Conservation (phyloP, 2,888 invertebrate genomes). For the Stratiomys singularior region DNA sequence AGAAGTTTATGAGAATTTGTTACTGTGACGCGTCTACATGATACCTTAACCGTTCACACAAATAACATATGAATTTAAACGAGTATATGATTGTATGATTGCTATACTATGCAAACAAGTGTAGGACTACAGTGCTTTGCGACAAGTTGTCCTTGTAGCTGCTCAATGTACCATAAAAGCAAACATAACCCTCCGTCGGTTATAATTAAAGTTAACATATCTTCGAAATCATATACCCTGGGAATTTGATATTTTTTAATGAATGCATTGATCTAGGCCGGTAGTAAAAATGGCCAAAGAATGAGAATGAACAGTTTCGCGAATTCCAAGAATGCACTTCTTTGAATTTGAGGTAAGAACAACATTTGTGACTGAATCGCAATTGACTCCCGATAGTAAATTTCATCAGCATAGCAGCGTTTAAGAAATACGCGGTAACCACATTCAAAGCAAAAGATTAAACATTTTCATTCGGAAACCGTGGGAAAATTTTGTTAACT, state of each 20-base stretch:
- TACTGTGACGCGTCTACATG: not conserved
- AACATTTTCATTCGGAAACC: no score
- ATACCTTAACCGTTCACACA: not conserved
- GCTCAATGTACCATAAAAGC: slow-evolving; percentile 29
- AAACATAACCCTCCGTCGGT: slow-evolving; percentile 41
- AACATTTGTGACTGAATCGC: no score
- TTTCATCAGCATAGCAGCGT: no score
- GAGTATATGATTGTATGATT: not conserved
- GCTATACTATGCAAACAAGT: not conserved
- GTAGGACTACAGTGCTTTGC: not conserved
- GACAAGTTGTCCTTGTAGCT: slow-evolving; percentile 30
- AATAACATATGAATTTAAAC: not conserved
- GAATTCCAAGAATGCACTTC: no score
- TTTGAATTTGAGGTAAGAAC: no score
- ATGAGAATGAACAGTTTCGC: no score
- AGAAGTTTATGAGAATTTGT: slow-evolving; percentile 18
- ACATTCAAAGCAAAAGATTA: no score
- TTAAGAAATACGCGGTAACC: no score
- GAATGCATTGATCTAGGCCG: not conserved
- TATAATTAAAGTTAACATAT: slow-evolving; percentile 23
- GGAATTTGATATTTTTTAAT: slow-evolving; percentile 26
- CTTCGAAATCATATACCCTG: not conserved
- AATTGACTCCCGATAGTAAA: no score
- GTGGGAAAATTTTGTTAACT: no score
- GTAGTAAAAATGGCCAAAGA: no score